Evolutionary conservation across 2,888 invertebrate species (phyloP), one percentile per base, ranked within the genome.

Genomic region (Metacarcinus magister): DNA sequence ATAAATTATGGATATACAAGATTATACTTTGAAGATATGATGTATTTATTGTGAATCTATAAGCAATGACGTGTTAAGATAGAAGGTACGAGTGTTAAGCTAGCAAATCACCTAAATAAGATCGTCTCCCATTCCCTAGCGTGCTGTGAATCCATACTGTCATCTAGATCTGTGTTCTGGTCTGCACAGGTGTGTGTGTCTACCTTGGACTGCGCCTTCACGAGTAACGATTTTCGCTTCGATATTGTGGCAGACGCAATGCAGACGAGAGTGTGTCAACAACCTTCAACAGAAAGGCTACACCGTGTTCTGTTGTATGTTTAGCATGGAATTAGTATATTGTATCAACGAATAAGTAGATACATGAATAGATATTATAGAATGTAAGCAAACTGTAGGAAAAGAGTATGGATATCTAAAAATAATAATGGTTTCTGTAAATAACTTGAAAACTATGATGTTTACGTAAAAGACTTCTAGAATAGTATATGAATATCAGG

Each of bases 171-270:
- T 75, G 28, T 75, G 75, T 75, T 75, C 28, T n/a, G 75, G 28
- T n/a, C 28, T 3, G 75, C 28, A 28, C 60, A 60, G 60, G 75
- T 75, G 75, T 28, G 28, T n/a, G 8, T n/a, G 28, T 28, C 75
- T 75, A 28, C 28, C 75, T 75, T n/a, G 28, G 75, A 23, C 75
- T 28, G 75, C 75, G 75, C 75, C 28, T 75, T 28, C 10, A 28
- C n/a, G 28, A 75, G 75, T 75, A 75, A 75, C 75, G 75, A 75
- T 75, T 75, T 75, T 75, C 75, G 75, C 75, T n/a, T 28, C 60
- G n/a, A 75, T 28, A 75, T n/a, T 75, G 75, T 75, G 3, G n/a
- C 75, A 75, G 28, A n/a, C 28, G 75, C 75, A 75, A 75, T 75
- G 75, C 75, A 75, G 75, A 75, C 75, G 10, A 28, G 5, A 75